Evolutionary conservation across 1,140 invertebrate species (phyloP).

Genomic region (Neodiprion fabricii): DNA sequence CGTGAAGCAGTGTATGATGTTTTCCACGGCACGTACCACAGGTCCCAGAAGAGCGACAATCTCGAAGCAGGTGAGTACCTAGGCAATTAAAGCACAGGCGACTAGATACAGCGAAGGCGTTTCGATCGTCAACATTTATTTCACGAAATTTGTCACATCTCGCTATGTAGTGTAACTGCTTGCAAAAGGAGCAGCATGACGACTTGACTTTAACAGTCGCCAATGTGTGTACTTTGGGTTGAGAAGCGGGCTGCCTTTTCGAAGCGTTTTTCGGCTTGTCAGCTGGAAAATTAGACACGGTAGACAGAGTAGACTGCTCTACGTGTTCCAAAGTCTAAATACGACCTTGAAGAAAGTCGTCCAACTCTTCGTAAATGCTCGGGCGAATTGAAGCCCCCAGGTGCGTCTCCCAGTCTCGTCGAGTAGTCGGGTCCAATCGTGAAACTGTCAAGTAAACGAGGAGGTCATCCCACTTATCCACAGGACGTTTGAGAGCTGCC

Average conservation of each 20-base stretch:
- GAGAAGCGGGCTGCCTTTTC: background rate
- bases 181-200: background rate
- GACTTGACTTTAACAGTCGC: background rate
- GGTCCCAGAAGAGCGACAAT: background rate
- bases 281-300: too few relatives aligned
- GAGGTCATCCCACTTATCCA: slow-evolving; percentile 9
- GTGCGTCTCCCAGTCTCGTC: slow-evolving; percentile 17
- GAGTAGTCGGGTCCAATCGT: background rate
- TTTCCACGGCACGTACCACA: background rate
- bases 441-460: background rate
- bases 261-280: background rate
- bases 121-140: background rate
- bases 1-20: slow-evolving; percentile 2
- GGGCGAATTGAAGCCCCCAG: background rate
- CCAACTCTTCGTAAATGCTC: background rate
- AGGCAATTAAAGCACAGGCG: slow-evolving; percentile 6
- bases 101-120: background rate
- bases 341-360: background rate
- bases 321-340: background rate
- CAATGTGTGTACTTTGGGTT: background rate
- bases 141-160: background rate
- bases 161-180: background rate
- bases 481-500: background rate
- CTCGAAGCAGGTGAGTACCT: background rate
- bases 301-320: too few relatives aligned